phyloP scores from a whole-genome alignment of 2,113 vertebrate species.

The Labeo catla region DNA sequence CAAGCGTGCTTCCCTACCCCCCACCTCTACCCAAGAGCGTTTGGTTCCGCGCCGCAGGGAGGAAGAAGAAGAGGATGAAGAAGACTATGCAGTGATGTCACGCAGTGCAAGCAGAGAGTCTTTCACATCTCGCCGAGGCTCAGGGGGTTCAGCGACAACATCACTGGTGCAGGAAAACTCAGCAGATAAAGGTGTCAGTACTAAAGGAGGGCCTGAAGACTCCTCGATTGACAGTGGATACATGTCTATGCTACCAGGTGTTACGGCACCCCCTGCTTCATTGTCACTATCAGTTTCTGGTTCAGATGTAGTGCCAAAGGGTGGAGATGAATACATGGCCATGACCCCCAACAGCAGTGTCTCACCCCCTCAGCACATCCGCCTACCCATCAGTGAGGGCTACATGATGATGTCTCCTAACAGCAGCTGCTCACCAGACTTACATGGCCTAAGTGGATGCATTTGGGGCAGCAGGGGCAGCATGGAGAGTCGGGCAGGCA shows the following conservation, averaged over 20 bases:
- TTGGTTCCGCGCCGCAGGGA: conserved; percentile 66
- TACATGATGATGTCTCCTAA: conserved; percentile 84
- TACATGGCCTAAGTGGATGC: conserved; percentile 63
- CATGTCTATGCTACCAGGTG: conserved; percentile 80
- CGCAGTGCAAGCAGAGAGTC: conserved; percentile 67
- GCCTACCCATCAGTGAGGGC: conserved; percentile 70
- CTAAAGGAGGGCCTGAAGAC: conserved; percentile 53
- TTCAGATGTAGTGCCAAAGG: conserved; percentile 62
- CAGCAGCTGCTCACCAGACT: conserved; percentile 77
- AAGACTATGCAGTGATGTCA: conserved; percentile 73
- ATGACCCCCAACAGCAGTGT: conserved; percentile 78
- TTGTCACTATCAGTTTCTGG: conserved; percentile 73
- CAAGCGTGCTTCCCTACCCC: conserved; percentile 77
- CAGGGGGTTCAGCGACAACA: conserved; percentile 52
- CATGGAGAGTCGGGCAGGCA: conserved; percentile 68
- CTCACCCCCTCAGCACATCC: conserved; percentile 77
- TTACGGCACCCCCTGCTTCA: conserved; percentile 72
- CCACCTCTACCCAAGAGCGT: conserved; percentile 71
- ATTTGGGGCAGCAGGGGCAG: conserved; percentile 72
- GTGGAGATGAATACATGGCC: conserved; percentile 79
- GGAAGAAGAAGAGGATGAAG: conserved; percentile 76
- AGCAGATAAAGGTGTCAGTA: conserved; percentile 65
- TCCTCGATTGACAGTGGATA: conserved; percentile 73
- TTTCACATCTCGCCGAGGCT: conserved; percentile 63
- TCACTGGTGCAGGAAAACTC: conserved; percentile 55